These are phyloP conservation scores for Scaptomyza flava DNA, from an alignment of 2,888 invertebrate species.

Conservation along the genomic window DNA sequence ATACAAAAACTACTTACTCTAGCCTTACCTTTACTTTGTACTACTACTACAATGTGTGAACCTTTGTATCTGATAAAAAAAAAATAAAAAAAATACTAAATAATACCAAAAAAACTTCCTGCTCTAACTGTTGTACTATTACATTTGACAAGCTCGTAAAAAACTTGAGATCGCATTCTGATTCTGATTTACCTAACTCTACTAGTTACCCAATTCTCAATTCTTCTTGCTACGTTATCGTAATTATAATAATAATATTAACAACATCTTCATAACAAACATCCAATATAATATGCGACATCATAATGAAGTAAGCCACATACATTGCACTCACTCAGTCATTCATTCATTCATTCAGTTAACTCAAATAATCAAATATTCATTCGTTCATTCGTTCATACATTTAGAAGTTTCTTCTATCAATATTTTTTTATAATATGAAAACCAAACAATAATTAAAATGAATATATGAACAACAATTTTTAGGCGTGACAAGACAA, in stretches of 20 bases:
- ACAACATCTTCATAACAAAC: slow-evolving; percentile 11
- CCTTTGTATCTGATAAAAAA: slow-evolving; percentile 32
- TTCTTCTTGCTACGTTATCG: slow-evolving; percentile 23
- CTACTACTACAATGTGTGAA: slow-evolving; percentile 69
- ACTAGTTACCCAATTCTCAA: slow-evolving; percentile 25
- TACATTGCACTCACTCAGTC: slow-evolving; percentile 52
- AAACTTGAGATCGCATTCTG: slow-evolving; percentile 48
- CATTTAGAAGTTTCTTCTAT: slow-evolving; percentile 29
- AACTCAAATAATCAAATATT: slow-evolving; percentile 27
- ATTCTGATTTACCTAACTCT: slow-evolving; percentile 33
- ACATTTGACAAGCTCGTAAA: slow-evolving; percentile 52
- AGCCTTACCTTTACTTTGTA: slow-evolving; percentile 49
- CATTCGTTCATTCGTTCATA: slow-evolving; percentile 30
- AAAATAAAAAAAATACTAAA: slow-evolving; percentile 13
- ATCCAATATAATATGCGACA: slow-evolving; percentile 37
- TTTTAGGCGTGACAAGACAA: slow-evolving; percentile 32
- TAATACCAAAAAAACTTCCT: slow-evolving; percentile 18
- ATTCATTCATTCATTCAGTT: slow-evolving; percentile 24
- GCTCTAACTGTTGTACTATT: slow-evolving; percentile 68
- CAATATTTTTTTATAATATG: slow-evolving; percentile 22
- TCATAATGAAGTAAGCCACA: slow-evolving; percentile 35
- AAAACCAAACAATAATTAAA: slow-evolving; percentile 10
- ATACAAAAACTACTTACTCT: slow-evolving; percentile 46
- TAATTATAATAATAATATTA: slow-evolving; percentile 16
- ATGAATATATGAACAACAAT: slow-evolving; percentile 7